Evolutionary conservation across 2,113 vertebrate genomes (phyloP), one percentile per base, ranked within the genome.

Genomic region (Hemiscyllium ocellatum): DNA sequence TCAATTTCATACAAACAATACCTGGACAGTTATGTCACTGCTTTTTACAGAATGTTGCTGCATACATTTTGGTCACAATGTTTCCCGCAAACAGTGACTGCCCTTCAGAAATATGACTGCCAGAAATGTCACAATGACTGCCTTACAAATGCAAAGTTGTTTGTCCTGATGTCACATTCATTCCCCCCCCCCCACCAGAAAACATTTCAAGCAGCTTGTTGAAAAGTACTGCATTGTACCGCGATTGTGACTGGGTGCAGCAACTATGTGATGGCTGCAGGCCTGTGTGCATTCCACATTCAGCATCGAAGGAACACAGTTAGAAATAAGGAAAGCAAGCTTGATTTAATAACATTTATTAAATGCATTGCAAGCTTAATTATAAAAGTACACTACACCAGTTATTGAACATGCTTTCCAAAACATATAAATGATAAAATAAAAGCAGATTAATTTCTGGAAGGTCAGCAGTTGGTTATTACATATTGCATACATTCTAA

Each of bases 331-430:
- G 13, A 72, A 72, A 17, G 12, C 22, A 52, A 69, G 33, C 26
- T 52, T 95, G 24, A 69, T 50, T 76, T 47, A 70, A 76, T 72
- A 95, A 95, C 94, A 70, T 95, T 95, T 95, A 95, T 95, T 95
- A 70, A 95, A 95, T 72, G 42, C 69, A 95, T 72, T 95, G 47
- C 94, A 95, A 70, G 94, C 66, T 94, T 47, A 69, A 95, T 72
- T 95, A 95, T 95, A 95, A 95, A 95, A 95, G 68, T 72, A 47
- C 47, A 95, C 66, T 95, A 76, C 68, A 29, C 10, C 94, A 95
- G 61, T 90, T 95, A 72, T 29, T 76, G 42, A 95, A 72, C 94
- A 76, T 95, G 94, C 94, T 76, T 95, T 95, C 69, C 52, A 42
- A 95, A 72, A 76, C 68, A 95, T 65, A 50, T 15, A 89, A 72